Percentiles rank a stretch among this genome's conserved stretches.
These are phyloP conservation scores for Penaeus japonicus DNA, from an alignment of 1,140 invertebrate species.

Conservation along the genomic window DNA sequence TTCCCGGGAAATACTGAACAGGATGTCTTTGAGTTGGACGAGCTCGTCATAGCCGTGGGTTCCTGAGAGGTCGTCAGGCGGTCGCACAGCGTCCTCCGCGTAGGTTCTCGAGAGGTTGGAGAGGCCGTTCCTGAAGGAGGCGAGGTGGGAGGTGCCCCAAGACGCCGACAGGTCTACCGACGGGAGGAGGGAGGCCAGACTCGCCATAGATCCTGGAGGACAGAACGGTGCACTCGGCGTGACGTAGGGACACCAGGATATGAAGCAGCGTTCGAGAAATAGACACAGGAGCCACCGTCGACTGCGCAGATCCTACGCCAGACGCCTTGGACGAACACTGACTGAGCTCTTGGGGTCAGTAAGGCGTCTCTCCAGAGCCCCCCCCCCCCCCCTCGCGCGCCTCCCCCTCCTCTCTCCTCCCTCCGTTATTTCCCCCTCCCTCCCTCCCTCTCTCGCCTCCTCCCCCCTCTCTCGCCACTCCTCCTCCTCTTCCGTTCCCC, in stretches of 20 bases:
- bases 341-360: too few relatives aligned
- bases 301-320: too few relatives aligned
- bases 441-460: background rate
- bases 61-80: background rate
- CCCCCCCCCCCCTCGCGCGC: background rate
- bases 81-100: background rate
- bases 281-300: too few relatives aligned
- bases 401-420: background rate
- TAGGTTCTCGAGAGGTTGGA: background rate
- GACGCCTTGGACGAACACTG: too few relatives aligned
- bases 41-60: too few relatives aligned
- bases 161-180: background rate
- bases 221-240: too few relatives aligned
- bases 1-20: background rate
- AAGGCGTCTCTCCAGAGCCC: background rate
- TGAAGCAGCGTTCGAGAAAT: too few relatives aligned
- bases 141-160: background rate
- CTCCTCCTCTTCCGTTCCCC: background rate
- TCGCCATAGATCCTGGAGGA: background rate
- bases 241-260: too few relatives aligned
- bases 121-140: slow-evolving; percentile 7
- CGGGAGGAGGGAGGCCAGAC: background rate
- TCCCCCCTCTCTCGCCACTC: background rate
- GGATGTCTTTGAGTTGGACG: background rate
- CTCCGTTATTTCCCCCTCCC: background rate